Evolutionary conservation across 2,797 vertebrate genomes (phyloP), one percentile per base, ranked within the genome.

Genomic region (Eulemur coronatus): DNA sequence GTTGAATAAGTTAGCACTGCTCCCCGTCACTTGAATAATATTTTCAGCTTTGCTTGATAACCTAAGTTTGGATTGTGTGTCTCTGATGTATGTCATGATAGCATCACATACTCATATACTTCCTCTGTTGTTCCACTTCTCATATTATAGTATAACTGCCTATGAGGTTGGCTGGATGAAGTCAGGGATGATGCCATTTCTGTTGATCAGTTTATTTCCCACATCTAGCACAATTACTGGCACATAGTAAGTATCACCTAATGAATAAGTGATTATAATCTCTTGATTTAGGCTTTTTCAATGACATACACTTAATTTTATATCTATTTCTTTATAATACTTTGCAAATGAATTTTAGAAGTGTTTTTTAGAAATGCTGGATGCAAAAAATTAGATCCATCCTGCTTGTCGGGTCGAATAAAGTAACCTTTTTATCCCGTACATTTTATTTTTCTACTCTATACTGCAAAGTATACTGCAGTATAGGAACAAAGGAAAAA

Each of bases 401-500:
- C 13, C 24, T 79, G 13, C 9, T 69, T 48, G 3, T 81, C 9
- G 63, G 9, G n/a, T 85, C 86, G 75, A 96, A 81, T 30, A 61
- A 0, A 59, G 30, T 52, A 76, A 72, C 2, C 1, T 30, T 88
- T 84, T 13, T 50, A 11, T 2, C 41, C 8, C 24, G 7, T 69
- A 7, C 1, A 43, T 81, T 55, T 96, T 94, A 9, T 55, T 94
- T 93, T 72, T 61, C 30, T 67, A 78, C 33, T 90, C 4, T 84
- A 18, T 82, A 69, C 26, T 86, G 1, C 2, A 82, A 95, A 91
- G 24, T 75, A 59, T 59, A 59, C 26, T 26, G 57, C 10, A 59
- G 57, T 59, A 61, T 17, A 55, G 35, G 46, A 95, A 67, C 13
- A 95, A 91, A 93, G 65, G 46, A 85, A 81, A 93, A 95, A 84